These are phyloP conservation scores for Drosophila subquinaria DNA, from an alignment of 2,888 invertebrate species.

Conservation along the genomic window DNA sequence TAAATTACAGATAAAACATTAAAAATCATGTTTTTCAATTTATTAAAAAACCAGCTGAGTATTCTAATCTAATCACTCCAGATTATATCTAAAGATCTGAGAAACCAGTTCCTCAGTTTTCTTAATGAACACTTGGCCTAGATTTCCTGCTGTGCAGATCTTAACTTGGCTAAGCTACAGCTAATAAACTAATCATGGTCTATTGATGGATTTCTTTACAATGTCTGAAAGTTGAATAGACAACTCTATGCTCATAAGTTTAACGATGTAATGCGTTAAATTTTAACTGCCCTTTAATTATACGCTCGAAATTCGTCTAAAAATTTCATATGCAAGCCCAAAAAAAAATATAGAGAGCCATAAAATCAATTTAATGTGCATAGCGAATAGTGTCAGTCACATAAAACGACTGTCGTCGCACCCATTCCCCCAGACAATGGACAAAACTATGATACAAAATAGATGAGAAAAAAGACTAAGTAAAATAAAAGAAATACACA, in stretches of 20 bases:
- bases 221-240: constrained; percentile 9
- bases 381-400: constrained; percentile 23
- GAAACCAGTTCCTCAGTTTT: neutral
- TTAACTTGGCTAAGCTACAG: constrained; percentile 10
- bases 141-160: constrained; percentile 19
- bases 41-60: neutral
- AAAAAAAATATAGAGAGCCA: constrained; percentile 55
- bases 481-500: constrained; percentile 29
- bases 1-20: neutral
- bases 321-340: constrained; percentile 39
- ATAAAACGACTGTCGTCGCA: constrained; percentile 56
- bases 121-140: constrained; percentile 22
- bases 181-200: constrained; percentile 36
- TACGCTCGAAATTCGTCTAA: constrained; percentile 40
- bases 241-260: constrained; percentile 32
- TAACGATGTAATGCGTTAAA: constrained; percentile 55
- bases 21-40: neutral
- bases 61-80: neutral
- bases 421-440: constrained; percentile 51
- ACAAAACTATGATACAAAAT: constrained; percentile 27
- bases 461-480: neutral
- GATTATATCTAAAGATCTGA: neutral
- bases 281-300: constrained; percentile 67
- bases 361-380: constrained; percentile 66
- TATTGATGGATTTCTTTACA: constrained; percentile 21